A percentile compares a stretch with the other conserved stretches of the same genome.
phyloP scores from a whole-genome alignment of 1,140 invertebrate genomes.

The Periplaneta americana region DNA sequence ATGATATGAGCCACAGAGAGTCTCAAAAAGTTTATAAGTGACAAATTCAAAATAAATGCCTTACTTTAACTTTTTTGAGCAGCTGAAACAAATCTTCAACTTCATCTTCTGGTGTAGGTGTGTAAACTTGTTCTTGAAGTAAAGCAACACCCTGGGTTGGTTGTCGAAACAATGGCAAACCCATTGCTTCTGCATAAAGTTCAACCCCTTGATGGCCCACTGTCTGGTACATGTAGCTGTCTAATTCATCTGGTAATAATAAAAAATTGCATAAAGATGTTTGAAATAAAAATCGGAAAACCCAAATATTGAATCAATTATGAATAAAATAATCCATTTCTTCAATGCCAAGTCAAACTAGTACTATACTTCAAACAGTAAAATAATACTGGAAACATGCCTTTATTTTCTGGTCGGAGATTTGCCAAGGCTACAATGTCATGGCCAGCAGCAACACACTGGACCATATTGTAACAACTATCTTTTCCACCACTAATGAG shows the following conservation, averaged over 20 bases:
- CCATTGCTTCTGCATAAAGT: slow-evolving; percentile 89
- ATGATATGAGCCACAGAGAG: background rate
- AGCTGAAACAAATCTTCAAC: slow-evolving; percentile 96
- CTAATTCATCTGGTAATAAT: slow-evolving; percentile 74
- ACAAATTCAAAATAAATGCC: slow-evolving; percentile 11
- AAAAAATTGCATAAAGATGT: slow-evolving; percentile 11
- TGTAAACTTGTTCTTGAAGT: slow-evolving; percentile 76
- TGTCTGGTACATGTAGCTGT: slow-evolving; percentile 99
- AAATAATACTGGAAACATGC: slow-evolving; percentile 39
- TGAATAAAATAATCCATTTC: background rate
- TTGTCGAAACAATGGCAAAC: slow-evolving; percentile 82
- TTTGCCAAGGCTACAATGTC: slow-evolving; percentile 95
- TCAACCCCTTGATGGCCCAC: slow-evolving; percentile 94
- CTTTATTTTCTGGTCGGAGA: slow-evolving; percentile 80
- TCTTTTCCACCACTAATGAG: slow-evolving; percentile 97
- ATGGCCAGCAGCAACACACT: slow-evolving; percentile 93
- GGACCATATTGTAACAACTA: slow-evolving; percentile 98
- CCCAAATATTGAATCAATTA: too few relatives aligned
- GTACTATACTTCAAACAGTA: background rate
- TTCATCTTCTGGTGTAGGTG: slow-evolving; percentile 85
- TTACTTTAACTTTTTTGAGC: slow-evolving; percentile 77
- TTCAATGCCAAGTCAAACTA: background rate
- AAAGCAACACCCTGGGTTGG: slow-evolving; percentile 76
- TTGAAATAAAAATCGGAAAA: background rate
- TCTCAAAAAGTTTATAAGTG: background rate